Conservation (phyloP, 2,888 invertebrate species). For the Melieria omissa region DNA sequence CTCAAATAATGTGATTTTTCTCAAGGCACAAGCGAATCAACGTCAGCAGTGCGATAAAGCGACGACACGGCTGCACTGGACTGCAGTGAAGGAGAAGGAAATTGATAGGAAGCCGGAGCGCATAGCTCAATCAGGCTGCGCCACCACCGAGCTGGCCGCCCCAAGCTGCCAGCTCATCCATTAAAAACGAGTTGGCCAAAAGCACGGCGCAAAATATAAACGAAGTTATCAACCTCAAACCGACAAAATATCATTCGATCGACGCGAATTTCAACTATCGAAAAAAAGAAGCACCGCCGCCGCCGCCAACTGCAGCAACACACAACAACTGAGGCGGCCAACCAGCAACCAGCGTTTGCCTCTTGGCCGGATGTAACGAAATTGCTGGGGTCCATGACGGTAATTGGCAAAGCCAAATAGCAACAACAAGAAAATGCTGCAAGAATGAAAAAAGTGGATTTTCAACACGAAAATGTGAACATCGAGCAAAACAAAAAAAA, state of each 20-base stretch:
- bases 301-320: slow-evolving; percentile 10
- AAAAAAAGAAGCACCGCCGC: slow-evolving; percentile 12
- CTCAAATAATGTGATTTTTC: too few relatives aligned
- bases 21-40: too few relatives aligned
- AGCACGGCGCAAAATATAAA: slow-evolving; percentile 4
- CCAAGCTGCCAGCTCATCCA: too few relatives aligned
- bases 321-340: neutral
- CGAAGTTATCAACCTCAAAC: slow-evolving; percentile 35
- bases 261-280: slow-evolving; percentile 28
- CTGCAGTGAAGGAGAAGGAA: too few relatives aligned
- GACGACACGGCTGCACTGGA: too few relatives aligned
- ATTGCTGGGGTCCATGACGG: slow-evolving; percentile 62
- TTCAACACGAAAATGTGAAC: slow-evolving; percentile 20
- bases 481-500: slow-evolving; percentile 21
- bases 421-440: slow-evolving; percentile 30
- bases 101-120: too few relatives aligned
- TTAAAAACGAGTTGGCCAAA: too few relatives aligned
- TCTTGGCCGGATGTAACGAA: slow-evolving; percentile 63
- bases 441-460: slow-evolving; percentile 13
- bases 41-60: too few relatives aligned
- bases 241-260: slow-evolving; percentile 34
- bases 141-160: too few relatives aligned
- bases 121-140: too few relatives aligned
- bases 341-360: slow-evolving; percentile 35
- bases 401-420: slow-evolving; percentile 56